Conservation (phyloP, 2,113 vertebrate genomes). For the Petroica traversi region DNA sequence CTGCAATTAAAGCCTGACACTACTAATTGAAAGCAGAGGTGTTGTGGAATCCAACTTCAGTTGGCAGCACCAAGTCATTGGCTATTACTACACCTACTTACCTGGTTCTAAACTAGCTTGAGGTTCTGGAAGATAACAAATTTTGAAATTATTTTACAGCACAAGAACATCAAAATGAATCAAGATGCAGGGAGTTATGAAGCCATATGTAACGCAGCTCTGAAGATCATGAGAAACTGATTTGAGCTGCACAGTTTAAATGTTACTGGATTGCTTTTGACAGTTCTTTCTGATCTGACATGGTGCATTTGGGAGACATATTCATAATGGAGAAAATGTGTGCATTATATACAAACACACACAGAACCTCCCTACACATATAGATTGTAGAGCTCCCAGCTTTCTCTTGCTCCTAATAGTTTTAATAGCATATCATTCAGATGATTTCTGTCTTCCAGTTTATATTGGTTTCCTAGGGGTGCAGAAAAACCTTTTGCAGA, state of each 20-base stretch:
- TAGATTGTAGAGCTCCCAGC: not conserved
- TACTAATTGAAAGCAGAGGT: not conserved
- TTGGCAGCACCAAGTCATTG: not conserved
- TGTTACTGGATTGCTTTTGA: not conserved
- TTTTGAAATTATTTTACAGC: not conserved
- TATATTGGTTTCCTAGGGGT: not conserved
- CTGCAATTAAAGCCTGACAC: not conserved
- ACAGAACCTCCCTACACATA: fast-evolving
- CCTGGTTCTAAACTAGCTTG: not conserved
- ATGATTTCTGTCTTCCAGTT: not conserved
- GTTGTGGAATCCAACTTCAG: not conserved
- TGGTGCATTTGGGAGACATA: not conserved
- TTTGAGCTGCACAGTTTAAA: not conserved
- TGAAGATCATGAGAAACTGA: not conserved
- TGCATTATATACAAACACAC: not conserved
- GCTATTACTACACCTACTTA: not conserved
- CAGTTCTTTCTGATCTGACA: not conserved
- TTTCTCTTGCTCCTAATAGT: not conserved
- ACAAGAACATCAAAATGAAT: not conserved
- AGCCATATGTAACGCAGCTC: not conserved
- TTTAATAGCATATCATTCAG: not conserved
- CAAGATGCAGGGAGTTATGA: not conserved
- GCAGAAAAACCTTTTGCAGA: not conserved
- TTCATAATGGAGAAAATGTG: not conserved
- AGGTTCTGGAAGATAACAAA: not conserved